Conservation (phyloP, 2,888 invertebrate species). For the Scaptomyza flava region DNA sequence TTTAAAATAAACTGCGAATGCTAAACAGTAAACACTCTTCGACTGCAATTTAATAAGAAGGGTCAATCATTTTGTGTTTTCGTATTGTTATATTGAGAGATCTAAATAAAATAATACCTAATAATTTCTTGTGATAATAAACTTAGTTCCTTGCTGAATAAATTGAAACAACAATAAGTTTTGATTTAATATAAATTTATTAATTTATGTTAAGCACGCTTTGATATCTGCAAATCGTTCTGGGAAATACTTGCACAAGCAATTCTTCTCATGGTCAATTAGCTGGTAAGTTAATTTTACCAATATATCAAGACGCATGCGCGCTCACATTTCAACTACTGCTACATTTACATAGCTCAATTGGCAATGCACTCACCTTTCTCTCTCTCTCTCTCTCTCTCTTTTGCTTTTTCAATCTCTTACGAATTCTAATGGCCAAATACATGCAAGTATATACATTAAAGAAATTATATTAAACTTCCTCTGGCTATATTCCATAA, state of each 20-base stretch:
- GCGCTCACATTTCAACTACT: constrained; percentile 30
- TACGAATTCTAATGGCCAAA: constrained; percentile 39
- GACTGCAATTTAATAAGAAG: not conserved
- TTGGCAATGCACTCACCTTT: constrained; percentile 33
- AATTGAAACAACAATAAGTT: no score
- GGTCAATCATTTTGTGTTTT: no score
- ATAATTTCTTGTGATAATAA: no score
- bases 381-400: not conserved
- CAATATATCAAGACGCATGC: constrained; percentile 51
- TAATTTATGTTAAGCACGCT: not conserved
- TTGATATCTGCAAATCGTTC: constrained; percentile 4
- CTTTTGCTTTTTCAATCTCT: not conserved
- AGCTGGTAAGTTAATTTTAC: constrained; percentile 39
- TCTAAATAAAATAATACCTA: not conserved
- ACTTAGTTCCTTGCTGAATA: no score
- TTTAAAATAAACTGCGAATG: not conserved
- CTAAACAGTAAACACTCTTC: not conserved
- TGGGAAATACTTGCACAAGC: constrained; percentile 18
- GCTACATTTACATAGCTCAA: constrained; percentile 36
- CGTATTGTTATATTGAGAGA: not conserved
- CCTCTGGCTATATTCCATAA: constrained; percentile 5
- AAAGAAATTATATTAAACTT: not conserved
- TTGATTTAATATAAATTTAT: no score
- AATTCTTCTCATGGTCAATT: constrained; percentile 49
- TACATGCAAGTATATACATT: constrained; percentile 15